Evolutionary conservation across 2,797 vertebrate species (phyloP), one percentile per base, ranked within the genome.

Genomic region (Darevskia nairensis): DNA sequence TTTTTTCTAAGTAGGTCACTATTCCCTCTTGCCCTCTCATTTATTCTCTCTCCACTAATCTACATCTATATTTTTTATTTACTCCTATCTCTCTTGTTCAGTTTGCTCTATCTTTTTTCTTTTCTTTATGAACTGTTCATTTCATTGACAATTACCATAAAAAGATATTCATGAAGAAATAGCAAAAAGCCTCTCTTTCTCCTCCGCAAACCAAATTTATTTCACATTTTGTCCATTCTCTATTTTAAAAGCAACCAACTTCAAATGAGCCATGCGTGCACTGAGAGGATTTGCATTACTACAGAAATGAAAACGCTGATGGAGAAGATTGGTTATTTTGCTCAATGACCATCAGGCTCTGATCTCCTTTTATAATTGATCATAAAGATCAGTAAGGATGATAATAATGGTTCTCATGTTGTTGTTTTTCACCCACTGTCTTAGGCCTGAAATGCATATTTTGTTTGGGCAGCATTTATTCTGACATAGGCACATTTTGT

Each of bases 11-110:
- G 86, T 91, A 92, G 94, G 85, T 90, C 92, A 92, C 75, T 66
- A 61, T 39, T 94, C 71, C 90, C 88, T 92, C 91, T 94, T 88
- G 1, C 92, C 91, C 74, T 88, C 87, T 66, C 86, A 82, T 76
- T 88, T 25, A 1, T 84, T 91, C 89, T 87, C 86, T 8, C 79
- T 86, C 93, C 88, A 84, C 86, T 86, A 89, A 93, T 81, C 55
- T 79, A 35, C 0, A 0, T 87, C 84, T 66, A 3, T 84, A 90
- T 94, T 44, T 80, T 83, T 82, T 46, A 92, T 77, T 90, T 85
- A 86, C 92, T 91, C 88, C 83, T 93, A 86, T 50, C 74, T 83
- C 59, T 86, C 64, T 27, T 69, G 27, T 87, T 89, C 86, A 64
- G 78, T 78, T 78, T 59, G 21, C 21, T 79, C 32, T 27, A 46